Percentiles rank a stretch among this genome's conserved stretches.
Evolutionary conservation across 2,888 invertebrate genomes (phyloP).

Genomic region (Eulithis testata): DNA sequence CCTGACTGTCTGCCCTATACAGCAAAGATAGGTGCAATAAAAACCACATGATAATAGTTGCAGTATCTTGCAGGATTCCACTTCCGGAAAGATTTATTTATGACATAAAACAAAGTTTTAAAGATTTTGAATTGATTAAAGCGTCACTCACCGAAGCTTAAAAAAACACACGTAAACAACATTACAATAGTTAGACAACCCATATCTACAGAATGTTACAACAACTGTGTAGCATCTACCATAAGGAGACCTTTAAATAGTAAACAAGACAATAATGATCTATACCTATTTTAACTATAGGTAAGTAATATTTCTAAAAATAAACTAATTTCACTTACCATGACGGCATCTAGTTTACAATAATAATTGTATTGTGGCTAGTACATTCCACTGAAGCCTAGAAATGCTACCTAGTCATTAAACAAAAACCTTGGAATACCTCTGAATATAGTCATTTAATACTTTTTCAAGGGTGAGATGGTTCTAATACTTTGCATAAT

Average conservation of each 20-base stretch:
- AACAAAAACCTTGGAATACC: conserved; percentile 1
- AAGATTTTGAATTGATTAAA: too few species aligned
- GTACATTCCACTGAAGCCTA: conserved; percentile 5
- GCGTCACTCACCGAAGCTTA: conserved; percentile 24
- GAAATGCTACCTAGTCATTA: conserved; percentile 1
- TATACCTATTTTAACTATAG: neutral
- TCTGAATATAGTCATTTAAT: neutral
- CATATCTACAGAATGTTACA: conserved; percentile 20
- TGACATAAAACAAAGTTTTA: too few species aligned
- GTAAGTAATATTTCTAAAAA: conserved; percentile 5
- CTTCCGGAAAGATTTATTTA: too few species aligned
- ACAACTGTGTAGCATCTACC: conserved; percentile 13
- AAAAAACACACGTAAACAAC: conserved; percentile 19
- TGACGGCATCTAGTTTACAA: neutral
- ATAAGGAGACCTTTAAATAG: conserved; percentile 14
- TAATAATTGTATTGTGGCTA: neutral
- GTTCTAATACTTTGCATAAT: neutral
- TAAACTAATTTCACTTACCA: conserved; percentile 1
- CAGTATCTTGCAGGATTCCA: too few species aligned
- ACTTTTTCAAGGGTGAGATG: neutral
- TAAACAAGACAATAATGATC: neutral
- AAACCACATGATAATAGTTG: too few species aligned
- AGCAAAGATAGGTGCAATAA: too few species aligned
- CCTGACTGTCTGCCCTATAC: too few species aligned
- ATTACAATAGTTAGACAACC: conserved; percentile 23